A percentile compares a stretch with the other conserved stretches of the same genome.
These are phyloP conservation scores for Cheumatopsyche charites DNA, from an alignment of 1,140 invertebrate genomes.

Conservation along the genomic window DNA sequence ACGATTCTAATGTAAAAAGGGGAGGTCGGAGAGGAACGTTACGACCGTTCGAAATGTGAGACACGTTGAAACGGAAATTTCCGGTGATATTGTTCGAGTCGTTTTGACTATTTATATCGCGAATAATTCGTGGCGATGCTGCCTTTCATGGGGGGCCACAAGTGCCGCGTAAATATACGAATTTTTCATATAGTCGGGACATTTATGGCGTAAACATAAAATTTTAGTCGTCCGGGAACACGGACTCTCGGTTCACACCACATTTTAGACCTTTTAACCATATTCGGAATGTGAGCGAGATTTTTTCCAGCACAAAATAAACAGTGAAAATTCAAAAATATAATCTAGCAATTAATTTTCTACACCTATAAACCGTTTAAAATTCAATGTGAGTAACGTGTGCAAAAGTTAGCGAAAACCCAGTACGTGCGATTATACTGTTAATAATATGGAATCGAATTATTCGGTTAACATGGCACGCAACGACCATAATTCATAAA, in stretches of 20 bases:
- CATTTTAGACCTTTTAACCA: too few species aligned
- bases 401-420: neutral
- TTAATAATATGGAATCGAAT: neutral
- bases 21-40: too few species aligned
- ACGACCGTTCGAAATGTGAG: neutral
- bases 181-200: slow-evolving; percentile 13
- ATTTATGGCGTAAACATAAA: slow-evolving; percentile 6
- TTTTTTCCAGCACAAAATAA: too few species aligned
- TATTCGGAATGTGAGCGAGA: too few species aligned
- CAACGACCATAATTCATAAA: slow-evolving; percentile 6
- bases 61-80: slow-evolving; percentile 8
- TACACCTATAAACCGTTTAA: too few species aligned
- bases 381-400: too few species aligned
- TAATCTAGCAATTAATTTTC: too few species aligned
- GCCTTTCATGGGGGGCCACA: neutral
- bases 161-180: slow-evolving; percentile 5
- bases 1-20: too few species aligned
- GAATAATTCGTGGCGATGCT: slow-evolving; percentile 36
- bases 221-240: neutral
- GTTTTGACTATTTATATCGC: slow-evolving; percentile 33
- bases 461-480: neutral
- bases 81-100: slow-evolving; percentile 21
- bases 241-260: too few species aligned
- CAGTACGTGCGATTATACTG: neutral
- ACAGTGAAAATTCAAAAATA: too few species aligned